Evolutionary conservation across 2,797 vertebrate genomes (phyloP).

Genomic region (Podarcis lilfordi): DNA sequence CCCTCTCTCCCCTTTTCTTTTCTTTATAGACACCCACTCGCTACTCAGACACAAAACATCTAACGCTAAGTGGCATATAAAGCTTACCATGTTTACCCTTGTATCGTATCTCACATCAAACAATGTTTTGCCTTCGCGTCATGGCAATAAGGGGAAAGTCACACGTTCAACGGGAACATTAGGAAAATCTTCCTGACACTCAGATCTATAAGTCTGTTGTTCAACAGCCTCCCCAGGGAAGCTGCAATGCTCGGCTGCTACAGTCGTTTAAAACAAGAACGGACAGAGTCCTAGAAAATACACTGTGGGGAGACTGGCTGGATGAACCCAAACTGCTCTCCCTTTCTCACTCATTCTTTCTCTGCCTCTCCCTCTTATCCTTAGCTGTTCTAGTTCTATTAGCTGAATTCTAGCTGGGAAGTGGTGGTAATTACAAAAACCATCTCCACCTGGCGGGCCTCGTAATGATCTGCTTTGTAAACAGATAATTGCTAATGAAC

Average conservation of each 20-base stretch:
- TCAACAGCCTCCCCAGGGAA: slow-evolving; percentile 46
- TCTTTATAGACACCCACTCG: slow-evolving; percentile 36
- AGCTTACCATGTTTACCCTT: slow-evolving; percentile 37
- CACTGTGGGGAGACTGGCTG: neutral
- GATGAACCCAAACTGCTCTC: neutral
- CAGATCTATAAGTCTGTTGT: slow-evolving; percentile 48
- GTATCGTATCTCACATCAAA: slow-evolving; percentile 50
- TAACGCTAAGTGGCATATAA: slow-evolving; percentile 43
- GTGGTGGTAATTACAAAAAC: neutral
- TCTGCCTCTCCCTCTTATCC: neutral
- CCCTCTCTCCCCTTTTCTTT: neutral
- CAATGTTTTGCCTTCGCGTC: slow-evolving; percentile 41
- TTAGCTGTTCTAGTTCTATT: neutral
- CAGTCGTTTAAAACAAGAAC: slow-evolving; percentile 22
- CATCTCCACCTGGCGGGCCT: neutral
- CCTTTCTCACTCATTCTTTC: neutral
- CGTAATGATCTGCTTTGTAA: neutral
- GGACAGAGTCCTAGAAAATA: slow-evolving; percentile 21
- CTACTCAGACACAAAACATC: slow-evolving; percentile 46
- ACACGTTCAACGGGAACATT: slow-evolving; percentile 43
- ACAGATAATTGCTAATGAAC: slow-evolving; percentile 45
- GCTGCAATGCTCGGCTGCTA: accelerated
- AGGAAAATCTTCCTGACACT: slow-evolving; percentile 29
- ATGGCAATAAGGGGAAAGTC: slow-evolving; percentile 42
- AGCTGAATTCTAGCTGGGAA: neutral